Evolutionary conservation across 2,888 invertebrate genomes (phyloP).

Genomic region (Apotomis turbidana): DNA sequence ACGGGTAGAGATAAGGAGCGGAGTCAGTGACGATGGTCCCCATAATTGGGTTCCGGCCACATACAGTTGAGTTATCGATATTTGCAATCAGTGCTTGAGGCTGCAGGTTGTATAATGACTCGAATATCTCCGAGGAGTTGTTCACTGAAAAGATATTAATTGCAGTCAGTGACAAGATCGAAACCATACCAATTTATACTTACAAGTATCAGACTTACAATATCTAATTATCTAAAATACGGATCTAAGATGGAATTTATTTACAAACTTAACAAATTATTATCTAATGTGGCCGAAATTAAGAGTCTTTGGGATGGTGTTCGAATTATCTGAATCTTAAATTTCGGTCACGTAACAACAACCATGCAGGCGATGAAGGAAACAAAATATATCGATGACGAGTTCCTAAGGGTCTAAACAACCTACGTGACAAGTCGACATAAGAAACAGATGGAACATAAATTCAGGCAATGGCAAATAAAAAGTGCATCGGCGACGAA

Average conservation of each 20-base stretch:
- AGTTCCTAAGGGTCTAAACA: conserved; percentile 21
- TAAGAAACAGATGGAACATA: conserved; percentile 43
- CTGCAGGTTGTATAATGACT: conserved; percentile 84
- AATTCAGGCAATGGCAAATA: conserved; percentile 66
- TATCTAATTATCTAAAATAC: conserved; percentile 14
- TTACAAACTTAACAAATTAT: conserved; percentile 19
- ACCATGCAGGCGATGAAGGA: conserved; percentile 31
- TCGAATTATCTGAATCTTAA: conserved; percentile 1
- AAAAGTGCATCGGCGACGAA: conserved; percentile 72
- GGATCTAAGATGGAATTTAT: conserved; percentile 20
- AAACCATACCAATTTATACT: background rate
- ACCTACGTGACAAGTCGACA: conserved; percentile 50
- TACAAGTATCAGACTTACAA: conserved; percentile 11
- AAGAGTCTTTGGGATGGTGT: conserved; percentile 3
- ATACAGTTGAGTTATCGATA: conserved; percentile 84
- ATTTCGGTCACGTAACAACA: conserved; percentile 26
- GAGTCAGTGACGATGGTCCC: conserved; percentile 96
- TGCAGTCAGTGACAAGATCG: conserved; percentile 8
- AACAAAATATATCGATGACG: conserved; percentile 14
- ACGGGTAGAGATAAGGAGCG: conserved; percentile 97
- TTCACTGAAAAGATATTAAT: conserved; percentile 64
- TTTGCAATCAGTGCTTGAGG: conserved; percentile 85
- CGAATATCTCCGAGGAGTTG: conserved; percentile 77
- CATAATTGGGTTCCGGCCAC: conserved; percentile 94
- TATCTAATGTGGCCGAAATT: conserved; percentile 12